A percentile compares a stretch with the other conserved stretches of the same genome.
Evolutionary conservation across 2,797 vertebrate species (phyloP).

Genomic region (Spinibarbus caldwelli): DNA sequence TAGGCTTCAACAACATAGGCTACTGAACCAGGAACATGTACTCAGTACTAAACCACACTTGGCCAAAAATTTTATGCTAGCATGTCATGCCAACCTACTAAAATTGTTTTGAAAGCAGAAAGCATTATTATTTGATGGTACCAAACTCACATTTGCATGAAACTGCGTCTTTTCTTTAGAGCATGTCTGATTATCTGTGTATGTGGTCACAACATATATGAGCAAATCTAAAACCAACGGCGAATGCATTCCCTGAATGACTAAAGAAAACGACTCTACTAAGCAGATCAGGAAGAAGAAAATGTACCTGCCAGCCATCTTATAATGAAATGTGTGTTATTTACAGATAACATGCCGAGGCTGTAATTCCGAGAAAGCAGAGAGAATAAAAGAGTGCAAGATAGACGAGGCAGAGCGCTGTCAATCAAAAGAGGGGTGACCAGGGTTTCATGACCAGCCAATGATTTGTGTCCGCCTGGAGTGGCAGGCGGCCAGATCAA

Average conservation of each 20-base stretch:
- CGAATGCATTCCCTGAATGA: slow-evolving; percentile 17
- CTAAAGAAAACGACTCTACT: slow-evolving; percentile 39
- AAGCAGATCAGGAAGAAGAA: slow-evolving; percentile 11
- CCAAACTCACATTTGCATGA: background rate
- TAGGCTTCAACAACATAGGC: background rate
- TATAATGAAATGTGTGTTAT: slow-evolving; percentile 72
- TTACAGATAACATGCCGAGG: slow-evolving; percentile 74
- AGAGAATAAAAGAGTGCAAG: slow-evolving; percentile 40
- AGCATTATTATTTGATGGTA: background rate
- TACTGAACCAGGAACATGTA: background rate
- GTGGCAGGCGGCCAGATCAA: slow-evolving; percentile 74
- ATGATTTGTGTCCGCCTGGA: slow-evolving; percentile 66
- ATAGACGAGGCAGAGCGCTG: slow-evolving; percentile 68
- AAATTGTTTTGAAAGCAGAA: background rate
- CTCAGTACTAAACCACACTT: background rate
- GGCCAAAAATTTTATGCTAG: background rate
- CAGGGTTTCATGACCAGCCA: slow-evolving; percentile 68
- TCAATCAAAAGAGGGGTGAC: slow-evolving; percentile 73
- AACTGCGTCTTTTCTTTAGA: background rate
- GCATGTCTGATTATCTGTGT: background rate
- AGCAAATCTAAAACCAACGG: background rate
- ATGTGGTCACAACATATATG: background rate
- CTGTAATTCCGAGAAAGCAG: slow-evolving; percentile 55
- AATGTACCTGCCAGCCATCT: slow-evolving; percentile 65
- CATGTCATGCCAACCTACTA: background rate